These are phyloP conservation scores for Spheniscus humboldti DNA, from an alignment of 2,797 vertebrate genomes.

Conservation along the genomic window DNA sequence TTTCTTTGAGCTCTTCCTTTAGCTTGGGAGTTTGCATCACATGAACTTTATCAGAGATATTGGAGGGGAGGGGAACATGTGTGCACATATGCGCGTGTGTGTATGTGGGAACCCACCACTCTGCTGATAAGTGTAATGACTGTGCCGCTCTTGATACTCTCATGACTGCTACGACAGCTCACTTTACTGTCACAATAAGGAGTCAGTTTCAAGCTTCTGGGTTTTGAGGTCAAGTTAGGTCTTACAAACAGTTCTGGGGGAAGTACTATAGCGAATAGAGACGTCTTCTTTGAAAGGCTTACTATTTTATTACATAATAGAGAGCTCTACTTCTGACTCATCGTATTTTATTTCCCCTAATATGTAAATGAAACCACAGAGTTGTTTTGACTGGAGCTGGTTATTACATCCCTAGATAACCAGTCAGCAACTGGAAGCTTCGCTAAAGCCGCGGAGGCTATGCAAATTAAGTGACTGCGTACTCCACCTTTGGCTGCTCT, in stretches of 20 bases:
- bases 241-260: background rate
- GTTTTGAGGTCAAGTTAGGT: conserved; percentile 18
- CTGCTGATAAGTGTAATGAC: background rate
- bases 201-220: background rate
- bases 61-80: background rate
- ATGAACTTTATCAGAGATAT: background rate
- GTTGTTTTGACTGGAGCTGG: background rate
- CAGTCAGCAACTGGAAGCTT: background rate
- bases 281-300: background rate
- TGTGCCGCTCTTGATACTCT: background rate
- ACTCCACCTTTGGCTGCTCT: background rate
- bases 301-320: background rate
- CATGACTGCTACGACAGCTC: background rate
- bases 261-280: background rate
- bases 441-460: background rate
- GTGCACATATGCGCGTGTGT: fast-evolving
- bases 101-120: background rate
- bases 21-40: background rate
- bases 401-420: background rate
- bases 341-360: background rate
- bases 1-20: background rate
- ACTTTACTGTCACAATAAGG: background rate
- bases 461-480: background rate
- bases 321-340: conserved; percentile 25
- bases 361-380: conserved; percentile 31